These are phyloP conservation scores for Tragelaphus imberbis DNA, from an alignment of 2,113 vertebrate species.

Conservation along the genomic window DNA sequence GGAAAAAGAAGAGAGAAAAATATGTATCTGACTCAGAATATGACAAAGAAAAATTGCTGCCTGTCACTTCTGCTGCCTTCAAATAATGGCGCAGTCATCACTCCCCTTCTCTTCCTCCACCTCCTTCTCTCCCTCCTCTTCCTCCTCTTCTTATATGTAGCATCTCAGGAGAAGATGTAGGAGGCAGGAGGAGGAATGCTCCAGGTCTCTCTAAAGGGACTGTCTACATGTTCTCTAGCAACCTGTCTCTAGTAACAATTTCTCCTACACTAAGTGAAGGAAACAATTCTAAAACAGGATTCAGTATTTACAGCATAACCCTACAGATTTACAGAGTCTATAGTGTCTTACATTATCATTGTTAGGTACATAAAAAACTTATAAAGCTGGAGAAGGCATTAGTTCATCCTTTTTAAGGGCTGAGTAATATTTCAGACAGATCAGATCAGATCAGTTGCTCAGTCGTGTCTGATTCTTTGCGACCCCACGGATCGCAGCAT, in stretches of 20 bases:
- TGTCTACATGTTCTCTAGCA: neutral
- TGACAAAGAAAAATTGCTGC: neutral
- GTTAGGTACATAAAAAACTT: neutral
- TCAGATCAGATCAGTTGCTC: too few species aligned
- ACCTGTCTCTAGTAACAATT: neutral
- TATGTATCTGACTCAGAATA: neutral
- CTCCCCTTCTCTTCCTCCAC: neutral
- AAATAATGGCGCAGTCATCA: neutral
- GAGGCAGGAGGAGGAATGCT: neutral
- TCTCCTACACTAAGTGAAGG: neutral
- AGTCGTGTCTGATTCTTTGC: too few species aligned
- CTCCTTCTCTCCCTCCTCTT: neutral
- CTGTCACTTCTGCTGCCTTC: neutral
- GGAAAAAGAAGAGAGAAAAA: neutral
- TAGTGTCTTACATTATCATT: neutral
- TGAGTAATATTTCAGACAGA: neutral
- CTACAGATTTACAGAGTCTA: neutral
- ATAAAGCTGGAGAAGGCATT: neutral
- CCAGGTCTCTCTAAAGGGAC: neutral
- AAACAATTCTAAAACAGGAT: neutral
- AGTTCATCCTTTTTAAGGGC: neutral
- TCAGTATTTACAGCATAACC: neutral
- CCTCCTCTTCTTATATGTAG: neutral
- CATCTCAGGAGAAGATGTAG: neutral
- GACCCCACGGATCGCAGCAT: too few species aligned